phyloP scores from a whole-genome alignment of 2,113 vertebrate genomes.

The Corythoichthys intestinalis region DNA sequence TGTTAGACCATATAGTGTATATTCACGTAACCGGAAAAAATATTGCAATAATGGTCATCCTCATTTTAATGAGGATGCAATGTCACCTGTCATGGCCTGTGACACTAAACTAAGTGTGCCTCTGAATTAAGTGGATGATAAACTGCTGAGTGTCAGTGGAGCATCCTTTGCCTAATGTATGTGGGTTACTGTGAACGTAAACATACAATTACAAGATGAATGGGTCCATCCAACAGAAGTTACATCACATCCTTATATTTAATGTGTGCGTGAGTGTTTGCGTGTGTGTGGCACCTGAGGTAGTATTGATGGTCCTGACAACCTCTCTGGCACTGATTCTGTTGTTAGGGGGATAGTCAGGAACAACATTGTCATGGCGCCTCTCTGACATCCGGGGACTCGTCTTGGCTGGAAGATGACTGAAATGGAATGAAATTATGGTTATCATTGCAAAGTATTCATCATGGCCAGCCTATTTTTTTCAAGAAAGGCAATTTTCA shows the following conservation, averaged over 20 bases:
- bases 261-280: conserved; percentile 6
- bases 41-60: neutral
- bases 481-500: neutral
- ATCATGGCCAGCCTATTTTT: neutral
- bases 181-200: conserved; percentile 16
- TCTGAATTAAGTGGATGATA: conserved; percentile 7
- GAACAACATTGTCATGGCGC: conserved; percentile 71
- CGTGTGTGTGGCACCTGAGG: conserved; percentile 70
- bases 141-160: conserved; percentile 29
- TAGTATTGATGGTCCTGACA: conserved; percentile 75
- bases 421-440: conserved; percentile 41
- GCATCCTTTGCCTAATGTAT: neutral
- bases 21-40: neutral
- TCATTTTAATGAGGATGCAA: neutral
- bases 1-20: neutral
- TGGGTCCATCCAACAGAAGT: neutral
- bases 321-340: conserved; percentile 75
- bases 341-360: conserved; percentile 77
- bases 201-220: conserved; percentile 21
- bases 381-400: conserved; percentile 66
- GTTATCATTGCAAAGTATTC: neutral
- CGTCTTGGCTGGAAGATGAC: conserved; percentile 77
- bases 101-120: neutral
- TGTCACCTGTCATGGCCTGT: neutral
- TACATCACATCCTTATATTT: no score